These are phyloP conservation scores for Fissipunctia ypsillon DNA, from an alignment of 2,888 invertebrate species.

Conservation along the genomic window DNA sequence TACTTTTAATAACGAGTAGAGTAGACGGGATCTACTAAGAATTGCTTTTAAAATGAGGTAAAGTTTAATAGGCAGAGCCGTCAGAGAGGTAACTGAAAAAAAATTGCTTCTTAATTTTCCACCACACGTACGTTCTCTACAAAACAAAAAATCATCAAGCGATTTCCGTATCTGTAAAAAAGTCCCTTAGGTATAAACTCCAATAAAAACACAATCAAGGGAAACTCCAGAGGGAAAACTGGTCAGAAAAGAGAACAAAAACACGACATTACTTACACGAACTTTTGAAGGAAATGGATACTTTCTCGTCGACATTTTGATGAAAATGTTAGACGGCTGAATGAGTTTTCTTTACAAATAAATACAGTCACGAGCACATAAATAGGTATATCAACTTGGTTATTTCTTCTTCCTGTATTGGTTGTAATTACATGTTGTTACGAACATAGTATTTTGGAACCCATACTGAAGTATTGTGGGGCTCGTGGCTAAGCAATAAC, in stretches of 20 bases:
- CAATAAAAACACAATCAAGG: conserved; percentile 42
- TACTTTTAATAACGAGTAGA: neutral
- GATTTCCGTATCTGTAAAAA: conserved; percentile 8
- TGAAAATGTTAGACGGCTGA: conserved; percentile 3
- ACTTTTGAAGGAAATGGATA: conserved; percentile 45
- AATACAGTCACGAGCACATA: too few species aligned
- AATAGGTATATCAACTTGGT: too few species aligned
- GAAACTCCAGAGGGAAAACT: conserved; percentile 12
- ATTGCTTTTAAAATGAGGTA: neutral
- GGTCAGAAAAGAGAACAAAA: conserved; percentile 4
- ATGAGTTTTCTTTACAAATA: conserved; percentile 1
- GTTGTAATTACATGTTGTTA: too few species aligned
- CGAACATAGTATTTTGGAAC: too few species aligned
- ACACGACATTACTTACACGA: too few species aligned
- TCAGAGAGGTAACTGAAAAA: neutral
- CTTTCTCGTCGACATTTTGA: conserved; percentile 22
- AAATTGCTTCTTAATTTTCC: neutral
- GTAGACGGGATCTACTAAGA: neutral
- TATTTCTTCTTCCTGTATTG: too few species aligned
- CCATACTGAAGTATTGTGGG: too few species aligned
- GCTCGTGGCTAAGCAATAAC: too few species aligned
- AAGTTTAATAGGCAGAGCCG: neutral
- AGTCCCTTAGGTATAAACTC: conserved; percentile 24
- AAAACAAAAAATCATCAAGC: neutral
- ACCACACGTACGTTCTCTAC: neutral